A percentile compares a stretch with the other conserved stretches of the same genome.
phyloP scores from a whole-genome alignment of 2,797 vertebrate genomes.

The Ctenopoma kingsleyae region DNA sequence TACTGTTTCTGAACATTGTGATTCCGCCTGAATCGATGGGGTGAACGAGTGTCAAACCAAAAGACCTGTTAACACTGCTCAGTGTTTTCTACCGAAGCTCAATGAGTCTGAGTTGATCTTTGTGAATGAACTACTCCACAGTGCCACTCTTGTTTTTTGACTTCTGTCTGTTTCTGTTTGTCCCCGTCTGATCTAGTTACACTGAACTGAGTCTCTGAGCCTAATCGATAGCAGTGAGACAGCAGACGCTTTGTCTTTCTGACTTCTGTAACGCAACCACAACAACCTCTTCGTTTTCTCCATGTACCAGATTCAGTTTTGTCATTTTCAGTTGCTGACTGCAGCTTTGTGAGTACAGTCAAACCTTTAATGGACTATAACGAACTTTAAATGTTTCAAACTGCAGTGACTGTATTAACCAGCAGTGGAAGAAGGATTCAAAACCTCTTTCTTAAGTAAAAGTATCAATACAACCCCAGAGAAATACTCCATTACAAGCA shows the following conservation, averaged over 20 bases:
- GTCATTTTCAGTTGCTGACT: not conserved
- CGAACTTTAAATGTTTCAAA: too few relatives aligned
- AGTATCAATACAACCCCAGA: too few relatives aligned
- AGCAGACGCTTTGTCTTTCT: not conserved
- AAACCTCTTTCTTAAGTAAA: too few relatives aligned
- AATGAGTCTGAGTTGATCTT: too few relatives aligned
- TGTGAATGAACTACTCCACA: not conserved
- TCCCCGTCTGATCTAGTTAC: constrained; percentile 49
- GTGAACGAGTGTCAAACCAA: constrained; percentile 13
- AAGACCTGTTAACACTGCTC: not conserved
- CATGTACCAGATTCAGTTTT: not conserved
- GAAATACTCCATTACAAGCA: too few relatives aligned
- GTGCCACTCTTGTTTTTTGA: constrained; percentile 21
- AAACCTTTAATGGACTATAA: not conserved
- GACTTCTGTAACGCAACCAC: constrained; percentile 9
- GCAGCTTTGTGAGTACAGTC: not conserved
- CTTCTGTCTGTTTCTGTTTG: constrained; percentile 6
- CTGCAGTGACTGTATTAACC: too few relatives aligned
- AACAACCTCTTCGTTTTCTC: constrained; percentile 1
- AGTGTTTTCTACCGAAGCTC: too few relatives aligned
- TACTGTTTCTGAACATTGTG: constrained; percentile 35
- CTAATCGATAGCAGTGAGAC: constrained; percentile 29
- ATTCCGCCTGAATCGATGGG: constrained; percentile 19
- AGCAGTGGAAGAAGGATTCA: too few relatives aligned
- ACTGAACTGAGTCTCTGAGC: constrained; percentile 35